Base-by-base conservation (phyloP, 1,140 invertebrate species). In the Drosophila suzukii region DNA sequence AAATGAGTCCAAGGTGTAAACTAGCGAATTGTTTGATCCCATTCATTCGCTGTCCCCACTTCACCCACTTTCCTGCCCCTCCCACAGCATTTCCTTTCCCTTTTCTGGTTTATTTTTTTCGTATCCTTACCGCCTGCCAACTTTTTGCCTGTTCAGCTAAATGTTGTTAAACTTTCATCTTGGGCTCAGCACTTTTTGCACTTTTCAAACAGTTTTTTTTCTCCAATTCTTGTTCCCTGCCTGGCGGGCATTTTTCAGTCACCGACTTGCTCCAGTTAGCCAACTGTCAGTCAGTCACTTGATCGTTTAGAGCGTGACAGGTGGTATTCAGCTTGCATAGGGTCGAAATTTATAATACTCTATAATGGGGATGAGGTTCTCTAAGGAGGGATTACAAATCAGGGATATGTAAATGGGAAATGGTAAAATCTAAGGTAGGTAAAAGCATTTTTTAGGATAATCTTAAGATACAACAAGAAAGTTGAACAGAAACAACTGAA, bases 21-120 rank as follows among this genome's bases (percentile, higher is more conserved):
- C 83, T 89, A 88, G 84, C 84, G 81, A 88, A 88, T 88, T 88
- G 83, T 88, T 88, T 88, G 83, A 88, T 88, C 84, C 84, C 80
- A 86, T 86, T 88, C 76, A 88, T 41, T 72, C 32, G 24, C 15
- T 38, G 13, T 36, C 24, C 10, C 43, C 24, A 13, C 43, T 46
- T 15, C 46, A 27, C 17, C 49, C 32, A 32, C 36, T 46, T 32
- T 38, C 13, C 4, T 4, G n/a, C 13, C 15, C 6, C 2, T 32
- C 54, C 34, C 20, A 36, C 20, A 7, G 38, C 44, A 46, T 65
- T 27, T 54, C 41, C 55, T 13, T 56, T 54, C 15, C 12, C 15
- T 36, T 44, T 65, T 20, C 24, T 24, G 20, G 49, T 46, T 58
- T 38, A 44, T 49, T 78, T 73, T 78, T 72, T 49, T 46, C 46